phyloP scores from a whole-genome alignment of 2,797 vertebrate genomes.

The Pogoniulus pusillus region DNA sequence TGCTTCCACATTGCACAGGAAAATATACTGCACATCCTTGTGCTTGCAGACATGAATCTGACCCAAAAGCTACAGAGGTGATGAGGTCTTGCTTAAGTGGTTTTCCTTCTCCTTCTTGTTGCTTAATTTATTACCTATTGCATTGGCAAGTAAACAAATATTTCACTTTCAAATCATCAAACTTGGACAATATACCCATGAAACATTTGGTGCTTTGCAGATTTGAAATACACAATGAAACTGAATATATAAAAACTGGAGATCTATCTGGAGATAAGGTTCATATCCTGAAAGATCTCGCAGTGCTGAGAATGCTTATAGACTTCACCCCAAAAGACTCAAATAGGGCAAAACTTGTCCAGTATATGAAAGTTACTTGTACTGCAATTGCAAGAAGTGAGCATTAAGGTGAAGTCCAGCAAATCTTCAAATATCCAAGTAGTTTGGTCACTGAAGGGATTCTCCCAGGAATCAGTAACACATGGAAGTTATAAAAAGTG shows the following conservation, averaged over 20 bases:
- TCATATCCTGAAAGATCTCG: not conserved
- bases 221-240: not conserved
- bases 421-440: not conserved
- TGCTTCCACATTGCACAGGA: slow-evolving; percentile 17
- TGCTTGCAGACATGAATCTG: slow-evolving; percentile 23
- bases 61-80: slow-evolving; percentile 4
- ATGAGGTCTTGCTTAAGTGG: not conserved
- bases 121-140: slow-evolving; percentile 29
- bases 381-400: not conserved
- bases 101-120: slow-evolving; percentile 4
- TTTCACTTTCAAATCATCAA: slow-evolving; percentile 1
- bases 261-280: not conserved
- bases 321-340: not conserved
- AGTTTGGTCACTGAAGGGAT: not conserved
- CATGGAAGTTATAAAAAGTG: not conserved
- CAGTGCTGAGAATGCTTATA: not conserved
- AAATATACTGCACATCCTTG: not conserved
- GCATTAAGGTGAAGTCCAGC: not conserved
- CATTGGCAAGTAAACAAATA: slow-evolving; percentile 34
- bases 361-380: not conserved
- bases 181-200: not conserved
- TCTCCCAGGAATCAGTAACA: not conserved
- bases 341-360: not conserved
- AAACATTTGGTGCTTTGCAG: not conserved
- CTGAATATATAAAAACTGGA: not conserved